A percentile compares a stretch with the other conserved stretches of the same genome.
These are phyloP conservation scores for Varecia variegata DNA, from an alignment of 2,797 vertebrate genomes.

Conservation along the genomic window DNA sequence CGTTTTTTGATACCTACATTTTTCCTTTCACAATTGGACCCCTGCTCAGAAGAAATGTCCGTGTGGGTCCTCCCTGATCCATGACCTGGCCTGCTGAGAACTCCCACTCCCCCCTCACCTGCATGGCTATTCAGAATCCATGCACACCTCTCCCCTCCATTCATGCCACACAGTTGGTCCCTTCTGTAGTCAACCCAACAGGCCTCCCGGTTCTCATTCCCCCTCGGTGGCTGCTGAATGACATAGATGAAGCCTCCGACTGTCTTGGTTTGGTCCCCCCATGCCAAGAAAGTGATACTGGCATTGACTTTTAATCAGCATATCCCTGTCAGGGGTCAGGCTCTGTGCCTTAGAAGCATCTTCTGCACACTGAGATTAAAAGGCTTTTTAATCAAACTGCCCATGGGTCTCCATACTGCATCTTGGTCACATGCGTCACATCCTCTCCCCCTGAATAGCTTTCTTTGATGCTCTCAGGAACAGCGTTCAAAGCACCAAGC, in stretches of 20 bases:
- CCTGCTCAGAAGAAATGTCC: constrained; percentile 69
- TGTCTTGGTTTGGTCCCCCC: constrained; percentile 56
- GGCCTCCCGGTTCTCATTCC: constrained; percentile 20
- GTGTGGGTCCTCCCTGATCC: constrained; percentile 42
- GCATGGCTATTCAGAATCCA: constrained; percentile 31
- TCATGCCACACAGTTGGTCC: constrained; percentile 26
- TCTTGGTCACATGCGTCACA: constrained; percentile 38
- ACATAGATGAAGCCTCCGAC: constrained; percentile 55
- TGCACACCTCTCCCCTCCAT: constrained; percentile 46
- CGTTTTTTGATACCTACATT: constrained; percentile 37
- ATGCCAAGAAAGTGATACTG: constrained; percentile 49
- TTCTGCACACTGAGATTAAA: constrained; percentile 72
- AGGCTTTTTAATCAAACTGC: constrained; percentile 56
- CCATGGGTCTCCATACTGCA: constrained; percentile 47
- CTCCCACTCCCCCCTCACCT: constrained; percentile 63
- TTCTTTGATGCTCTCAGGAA: constrained; percentile 63
- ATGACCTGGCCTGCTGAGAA: constrained; percentile 46
- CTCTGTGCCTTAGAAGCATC: constrained; percentile 39
- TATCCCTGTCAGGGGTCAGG: constrained; percentile 53
- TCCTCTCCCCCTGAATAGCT: constrained; percentile 36
- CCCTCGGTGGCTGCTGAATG: constrained; percentile 49
- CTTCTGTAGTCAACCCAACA: constrained; percentile 21
- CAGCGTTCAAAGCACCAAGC: constrained; percentile 60
- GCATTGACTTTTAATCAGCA: constrained; percentile 54
- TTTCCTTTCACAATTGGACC: constrained; percentile 59